phyloP scores from a whole-genome alignment of 1,140 invertebrate genomes.

The Elysia chlorotica region DNA sequence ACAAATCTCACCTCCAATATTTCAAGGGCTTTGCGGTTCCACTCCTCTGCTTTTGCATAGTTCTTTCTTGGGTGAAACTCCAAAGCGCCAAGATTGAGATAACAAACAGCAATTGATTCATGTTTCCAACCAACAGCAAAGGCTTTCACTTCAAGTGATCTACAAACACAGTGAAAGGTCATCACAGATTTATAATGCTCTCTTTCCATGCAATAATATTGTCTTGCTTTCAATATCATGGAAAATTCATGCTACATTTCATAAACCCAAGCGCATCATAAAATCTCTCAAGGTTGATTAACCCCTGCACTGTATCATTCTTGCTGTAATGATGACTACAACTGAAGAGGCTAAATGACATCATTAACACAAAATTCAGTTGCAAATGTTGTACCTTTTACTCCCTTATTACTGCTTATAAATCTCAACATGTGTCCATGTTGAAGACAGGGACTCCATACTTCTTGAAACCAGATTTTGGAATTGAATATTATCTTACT shows the following conservation, averaged over 20 bases:
- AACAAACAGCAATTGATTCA: constrained; percentile 30
- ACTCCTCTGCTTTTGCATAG: constrained; percentile 24
- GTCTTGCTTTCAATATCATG: not conserved
- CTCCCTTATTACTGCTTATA: too few relatives aligned
- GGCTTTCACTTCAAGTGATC: constrained; percentile 38
- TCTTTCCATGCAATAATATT: not conserved
- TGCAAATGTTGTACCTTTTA: too few relatives aligned
- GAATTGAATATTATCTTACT: too few relatives aligned
- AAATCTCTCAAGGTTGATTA: not conserved
- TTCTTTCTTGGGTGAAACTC: constrained; percentile 23
- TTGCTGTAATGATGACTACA: too few relatives aligned
- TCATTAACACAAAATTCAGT: too few relatives aligned
- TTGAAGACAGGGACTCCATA: too few relatives aligned
- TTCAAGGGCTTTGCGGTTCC: constrained; percentile 27
- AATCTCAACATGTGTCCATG: too few relatives aligned
- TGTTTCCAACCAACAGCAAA: constrained; percentile 38
- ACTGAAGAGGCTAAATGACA: too few relatives aligned
- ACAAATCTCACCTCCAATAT: constrained; percentile 28
- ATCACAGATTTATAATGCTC: not conserved
- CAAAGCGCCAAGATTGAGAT: constrained; percentile 35
- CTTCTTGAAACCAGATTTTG: too few relatives aligned
- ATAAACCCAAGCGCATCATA: not conserved
- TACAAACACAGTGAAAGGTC: constrained; percentile 2
- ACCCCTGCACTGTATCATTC: not conserved
- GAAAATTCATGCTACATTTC: too few relatives aligned